Percentiles rank a stretch among this genome's conserved stretches.
Conservation (phyloP, 2,113 vertebrate genomes). For the Gnathonemus echidnorhynchus region DNA sequence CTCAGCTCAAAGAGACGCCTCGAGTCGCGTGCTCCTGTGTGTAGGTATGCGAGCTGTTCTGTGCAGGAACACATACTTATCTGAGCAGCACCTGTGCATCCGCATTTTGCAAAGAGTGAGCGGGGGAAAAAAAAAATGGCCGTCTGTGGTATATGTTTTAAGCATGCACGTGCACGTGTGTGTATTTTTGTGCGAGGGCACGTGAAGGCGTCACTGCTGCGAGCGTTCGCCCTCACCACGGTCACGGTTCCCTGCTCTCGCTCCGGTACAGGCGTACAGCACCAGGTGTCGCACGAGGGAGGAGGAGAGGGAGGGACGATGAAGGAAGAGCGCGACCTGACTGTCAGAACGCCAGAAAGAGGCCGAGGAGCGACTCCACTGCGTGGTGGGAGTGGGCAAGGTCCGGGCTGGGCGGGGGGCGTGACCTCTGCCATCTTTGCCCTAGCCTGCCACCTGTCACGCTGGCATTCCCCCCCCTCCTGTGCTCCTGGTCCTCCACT, state of each 20-base stretch:
- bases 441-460: not conserved
- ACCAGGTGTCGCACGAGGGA: conserved; percentile 53
- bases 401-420: not conserved
- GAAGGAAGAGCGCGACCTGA: not conserved
- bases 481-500: not conserved
- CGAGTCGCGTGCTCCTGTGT: conserved; percentile 34
- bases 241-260: conserved; percentile 46
- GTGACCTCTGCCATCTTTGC: not conserved
- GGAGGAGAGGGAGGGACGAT: conserved; percentile 48
- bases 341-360: not conserved
- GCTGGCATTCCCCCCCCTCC: not conserved
- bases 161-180: conserved; percentile 20
- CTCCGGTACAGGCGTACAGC: conserved; percentile 56
- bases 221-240: conserved; percentile 33
- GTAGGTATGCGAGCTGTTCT: not conserved
- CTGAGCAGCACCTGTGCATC: not conserved
- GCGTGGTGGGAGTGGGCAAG: not conserved
- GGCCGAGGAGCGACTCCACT: conserved; percentile 30
- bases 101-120: not conserved
- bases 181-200: conserved; percentile 22
- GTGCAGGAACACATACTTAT: conserved; percentile 14
- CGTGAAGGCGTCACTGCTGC: conserved; percentile 13
- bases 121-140: not conserved
- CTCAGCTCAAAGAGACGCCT: conserved; percentile 83
- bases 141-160: not conserved